A percentile compares a stretch with the other conserved stretches of the same genome.
phyloP scores from a whole-genome alignment of 2,888 invertebrate genomes.

The Camptogramma bilineatum region DNA sequence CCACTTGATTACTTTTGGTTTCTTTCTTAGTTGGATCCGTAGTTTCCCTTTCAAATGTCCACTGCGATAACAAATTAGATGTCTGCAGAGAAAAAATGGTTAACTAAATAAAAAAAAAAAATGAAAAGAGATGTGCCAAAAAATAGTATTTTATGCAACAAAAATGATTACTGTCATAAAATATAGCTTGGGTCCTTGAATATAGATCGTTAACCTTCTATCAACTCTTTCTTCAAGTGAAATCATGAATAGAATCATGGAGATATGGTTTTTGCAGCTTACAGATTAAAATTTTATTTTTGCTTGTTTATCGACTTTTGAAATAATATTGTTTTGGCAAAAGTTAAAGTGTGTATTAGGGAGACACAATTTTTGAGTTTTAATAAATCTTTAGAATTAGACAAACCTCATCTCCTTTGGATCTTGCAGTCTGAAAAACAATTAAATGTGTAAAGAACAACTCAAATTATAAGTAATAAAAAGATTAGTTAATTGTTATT shows the following conservation, averaged over 20 bases:
- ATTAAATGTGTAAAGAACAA: slow-evolving; percentile 2
- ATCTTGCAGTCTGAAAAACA: slow-evolving; percentile 61
- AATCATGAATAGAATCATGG: too few species aligned
- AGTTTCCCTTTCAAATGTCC: slow-evolving; percentile 47
- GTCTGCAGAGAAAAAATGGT: slow-evolving; percentile 21
- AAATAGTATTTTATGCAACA: background rate
- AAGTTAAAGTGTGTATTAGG: too few species aligned
- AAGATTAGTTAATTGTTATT: background rate
- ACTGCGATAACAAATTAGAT: slow-evolving; percentile 44
- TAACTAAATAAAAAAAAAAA: slow-evolving; percentile 5
- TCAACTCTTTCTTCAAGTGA: too few species aligned
- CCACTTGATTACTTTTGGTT: slow-evolving; percentile 54
- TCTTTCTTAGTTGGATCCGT: slow-evolving; percentile 42
- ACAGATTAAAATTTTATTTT: too few species aligned
- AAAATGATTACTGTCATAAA: background rate
- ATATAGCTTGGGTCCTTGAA: too few species aligned
- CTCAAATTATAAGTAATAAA: background rate
- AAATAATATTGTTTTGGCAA: too few species aligned
- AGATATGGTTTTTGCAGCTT: too few species aligned
- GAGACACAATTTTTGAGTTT: too few species aligned
- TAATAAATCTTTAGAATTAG: background rate
- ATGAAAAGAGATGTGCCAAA: background rate
- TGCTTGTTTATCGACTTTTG: too few species aligned
- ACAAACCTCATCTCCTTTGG: slow-evolving; percentile 52
- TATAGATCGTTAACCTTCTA: too few species aligned